These are phyloP conservation scores for Rhizoglyphus robini DNA, from an alignment of 1,140 invertebrate species.

Conservation along the genomic window DNA sequence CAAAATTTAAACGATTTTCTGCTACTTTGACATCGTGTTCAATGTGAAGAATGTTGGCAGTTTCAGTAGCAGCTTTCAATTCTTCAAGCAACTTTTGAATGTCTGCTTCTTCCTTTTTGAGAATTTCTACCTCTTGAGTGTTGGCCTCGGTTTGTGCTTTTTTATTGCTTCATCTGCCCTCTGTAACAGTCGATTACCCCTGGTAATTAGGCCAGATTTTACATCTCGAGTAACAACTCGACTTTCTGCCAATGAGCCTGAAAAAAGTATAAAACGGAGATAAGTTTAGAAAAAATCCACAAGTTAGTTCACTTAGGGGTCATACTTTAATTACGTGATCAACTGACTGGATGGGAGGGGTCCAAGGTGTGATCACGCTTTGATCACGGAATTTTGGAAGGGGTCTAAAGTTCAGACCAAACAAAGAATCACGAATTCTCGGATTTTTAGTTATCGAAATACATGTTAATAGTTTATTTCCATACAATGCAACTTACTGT, in stretches of 20 bases:
- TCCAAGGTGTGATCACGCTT: too few species aligned
- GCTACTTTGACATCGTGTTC: background rate
- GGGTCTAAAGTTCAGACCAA: too few species aligned
- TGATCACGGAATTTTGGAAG: too few species aligned
- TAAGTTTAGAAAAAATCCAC: too few species aligned
- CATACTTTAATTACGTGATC: too few species aligned
- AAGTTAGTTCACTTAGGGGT: too few species aligned
- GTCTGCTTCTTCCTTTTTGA: background rate
- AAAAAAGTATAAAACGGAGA: background rate
- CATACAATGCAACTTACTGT: too few species aligned
- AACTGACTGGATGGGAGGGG: too few species aligned
- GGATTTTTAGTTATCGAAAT: too few species aligned
- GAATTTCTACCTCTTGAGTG: background rate
- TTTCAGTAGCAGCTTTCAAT: background rate
- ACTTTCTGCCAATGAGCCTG: background rate
- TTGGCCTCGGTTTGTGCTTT: background rate
- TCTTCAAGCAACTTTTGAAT: background rate
- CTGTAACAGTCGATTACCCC: background rate
- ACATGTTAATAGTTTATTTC: too few species aligned
- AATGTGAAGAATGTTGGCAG: background rate
- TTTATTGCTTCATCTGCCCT: background rate
- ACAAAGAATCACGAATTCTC: too few species aligned
- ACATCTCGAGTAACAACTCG: background rate
- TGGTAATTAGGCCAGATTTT: background rate
- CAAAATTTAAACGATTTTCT: background rate